phyloP scores from a whole-genome alignment of 2,797 vertebrate genomes.

The Coregonus sp. region DNA sequence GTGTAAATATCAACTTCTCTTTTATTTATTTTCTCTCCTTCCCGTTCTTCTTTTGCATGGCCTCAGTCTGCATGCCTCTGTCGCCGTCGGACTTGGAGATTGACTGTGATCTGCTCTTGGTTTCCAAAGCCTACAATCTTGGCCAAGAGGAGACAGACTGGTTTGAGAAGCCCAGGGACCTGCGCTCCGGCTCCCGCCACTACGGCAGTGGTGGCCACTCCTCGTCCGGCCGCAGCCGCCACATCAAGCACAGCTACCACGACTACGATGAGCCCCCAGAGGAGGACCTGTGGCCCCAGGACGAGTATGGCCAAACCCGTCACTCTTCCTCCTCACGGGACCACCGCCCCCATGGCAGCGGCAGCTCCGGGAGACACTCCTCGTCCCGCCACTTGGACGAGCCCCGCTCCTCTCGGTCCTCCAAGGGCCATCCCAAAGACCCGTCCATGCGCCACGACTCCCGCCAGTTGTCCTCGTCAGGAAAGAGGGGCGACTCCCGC shows the following conservation, averaged over 20 bases:
- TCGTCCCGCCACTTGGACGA: conserved; percentile 89
- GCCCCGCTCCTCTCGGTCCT: conserved; percentile 80
- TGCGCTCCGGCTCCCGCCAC: conserved; percentile 90
- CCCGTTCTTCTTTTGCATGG: conserved; percentile 80
- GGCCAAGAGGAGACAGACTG: conserved; percentile 99
- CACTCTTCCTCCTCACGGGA: conserved; percentile 82
- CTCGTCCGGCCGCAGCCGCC: conserved; percentile 87
- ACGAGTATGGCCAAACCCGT: conserved; percentile 83
- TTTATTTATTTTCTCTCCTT: conserved; percentile 45
- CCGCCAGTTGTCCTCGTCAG: conserved; percentile 80
- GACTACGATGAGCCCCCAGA: conserved; percentile 95
- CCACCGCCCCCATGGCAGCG: conserved; percentile 87
- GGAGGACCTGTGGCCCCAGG: conserved; percentile 90
- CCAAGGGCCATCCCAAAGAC: conserved; percentile 87
- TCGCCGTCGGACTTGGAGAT: conserved; percentile 75
- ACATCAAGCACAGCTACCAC: conserved; percentile 93
- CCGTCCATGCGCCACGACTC: conserved; percentile 84
- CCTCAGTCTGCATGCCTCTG: conserved; percentile 80
- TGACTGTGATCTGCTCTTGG: conserved; percentile 98
- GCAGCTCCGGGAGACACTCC: conserved; percentile 81
- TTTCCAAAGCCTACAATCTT: conserved; percentile 99
- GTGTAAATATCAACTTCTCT: conserved; percentile 65
- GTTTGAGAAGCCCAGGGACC: conserved; percentile 97
- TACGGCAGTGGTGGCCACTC: conserved; percentile 85
- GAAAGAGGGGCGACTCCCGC: conserved; percentile 85